These are phyloP conservation scores for Heteronetta atricapilla DNA, from an alignment of 2,113 vertebrate species.

Conservation along the genomic window DNA sequence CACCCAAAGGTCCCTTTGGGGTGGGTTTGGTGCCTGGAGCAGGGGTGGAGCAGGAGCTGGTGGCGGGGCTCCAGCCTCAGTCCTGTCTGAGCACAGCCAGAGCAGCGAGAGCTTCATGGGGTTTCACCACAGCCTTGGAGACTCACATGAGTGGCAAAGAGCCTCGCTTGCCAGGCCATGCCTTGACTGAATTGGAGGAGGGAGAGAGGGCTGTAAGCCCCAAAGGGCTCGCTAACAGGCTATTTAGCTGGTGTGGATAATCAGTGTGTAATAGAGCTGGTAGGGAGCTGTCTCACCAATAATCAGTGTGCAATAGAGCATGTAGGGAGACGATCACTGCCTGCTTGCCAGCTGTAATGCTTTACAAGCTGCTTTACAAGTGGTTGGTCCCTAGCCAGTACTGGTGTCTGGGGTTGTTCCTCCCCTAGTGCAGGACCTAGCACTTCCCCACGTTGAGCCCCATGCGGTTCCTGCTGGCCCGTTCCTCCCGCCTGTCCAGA, in stretches of 20 bases:
- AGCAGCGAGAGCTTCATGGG: neutral
- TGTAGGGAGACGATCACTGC: neutral
- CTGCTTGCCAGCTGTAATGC: neutral
- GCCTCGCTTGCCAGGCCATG: neutral
- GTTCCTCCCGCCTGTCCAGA: neutral
- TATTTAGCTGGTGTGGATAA: neutral
- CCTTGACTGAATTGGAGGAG: rapidly evolving
- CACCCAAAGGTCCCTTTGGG: neutral
- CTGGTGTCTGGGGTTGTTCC: neutral
- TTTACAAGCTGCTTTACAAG: neutral
- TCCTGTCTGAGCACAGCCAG: neutral
- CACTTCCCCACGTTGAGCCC: neutral
- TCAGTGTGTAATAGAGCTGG: neutral
- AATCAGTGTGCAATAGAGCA: too few species aligned
- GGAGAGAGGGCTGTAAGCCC: neutral
- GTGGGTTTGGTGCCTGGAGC: neutral
- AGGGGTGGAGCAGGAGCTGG: neutral
- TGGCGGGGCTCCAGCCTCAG: neutral
- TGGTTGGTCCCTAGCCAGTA: neutral
- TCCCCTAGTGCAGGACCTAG: too few species aligned
- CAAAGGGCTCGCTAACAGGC: neutral
- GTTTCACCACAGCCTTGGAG: neutral
- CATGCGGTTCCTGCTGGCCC: neutral
- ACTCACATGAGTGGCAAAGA: neutral
- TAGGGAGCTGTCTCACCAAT: too few species aligned